A percentile compares a stretch with the other conserved stretches of the same genome.
These are phyloP conservation scores for Triplophysa bombifrons DNA, from an alignment of 2,797 vertebrate genomes.

Conservation along the genomic window DNA sequence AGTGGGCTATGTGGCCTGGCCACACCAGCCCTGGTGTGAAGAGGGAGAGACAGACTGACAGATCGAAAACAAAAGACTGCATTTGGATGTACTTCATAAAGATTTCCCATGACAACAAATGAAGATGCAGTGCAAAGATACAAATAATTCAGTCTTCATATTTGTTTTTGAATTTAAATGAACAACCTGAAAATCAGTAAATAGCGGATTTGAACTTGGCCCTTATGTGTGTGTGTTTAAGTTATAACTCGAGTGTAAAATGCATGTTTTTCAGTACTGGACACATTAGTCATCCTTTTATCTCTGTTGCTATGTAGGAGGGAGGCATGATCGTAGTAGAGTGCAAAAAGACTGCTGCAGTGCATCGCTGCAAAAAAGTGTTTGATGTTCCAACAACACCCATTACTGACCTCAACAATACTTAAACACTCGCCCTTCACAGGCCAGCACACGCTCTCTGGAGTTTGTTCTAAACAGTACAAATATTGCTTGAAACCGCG, in stretches of 20 bases:
- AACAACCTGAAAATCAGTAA: conserved; percentile 10
- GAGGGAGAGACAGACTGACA: conserved; percentile 9
- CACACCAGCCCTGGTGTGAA: conserved; percentile 38
- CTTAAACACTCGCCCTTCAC: conserved; percentile 42
- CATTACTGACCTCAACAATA: conserved; percentile 53
- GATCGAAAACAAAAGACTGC: background rate
- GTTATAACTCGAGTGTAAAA: conserved; percentile 26
- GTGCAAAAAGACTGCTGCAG: conserved; percentile 37
- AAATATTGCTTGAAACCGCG: conserved; percentile 10
- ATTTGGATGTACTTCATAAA: background rate
- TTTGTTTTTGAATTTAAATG: background rate
- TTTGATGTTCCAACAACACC: conserved; percentile 53
- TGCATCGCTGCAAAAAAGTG: conserved; percentile 48
- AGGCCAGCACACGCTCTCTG: conserved; percentile 45
- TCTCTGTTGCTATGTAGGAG: conserved; percentile 40
- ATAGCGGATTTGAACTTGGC: conserved; percentile 25
- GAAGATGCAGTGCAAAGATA: background rate
- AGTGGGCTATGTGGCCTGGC: conserved; percentile 41
- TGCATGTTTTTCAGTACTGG: conserved; percentile 39
- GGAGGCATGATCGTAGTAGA: conserved; percentile 39
- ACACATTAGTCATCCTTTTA: conserved; percentile 42
- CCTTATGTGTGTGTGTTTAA: conserved; percentile 5
- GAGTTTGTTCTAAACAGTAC: conserved; percentile 10
- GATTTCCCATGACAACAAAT: background rate
- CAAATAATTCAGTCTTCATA: background rate